Evolutionary conservation across 2,113 vertebrate genomes (phyloP).

Genomic region (Meriones unguiculatus): DNA sequence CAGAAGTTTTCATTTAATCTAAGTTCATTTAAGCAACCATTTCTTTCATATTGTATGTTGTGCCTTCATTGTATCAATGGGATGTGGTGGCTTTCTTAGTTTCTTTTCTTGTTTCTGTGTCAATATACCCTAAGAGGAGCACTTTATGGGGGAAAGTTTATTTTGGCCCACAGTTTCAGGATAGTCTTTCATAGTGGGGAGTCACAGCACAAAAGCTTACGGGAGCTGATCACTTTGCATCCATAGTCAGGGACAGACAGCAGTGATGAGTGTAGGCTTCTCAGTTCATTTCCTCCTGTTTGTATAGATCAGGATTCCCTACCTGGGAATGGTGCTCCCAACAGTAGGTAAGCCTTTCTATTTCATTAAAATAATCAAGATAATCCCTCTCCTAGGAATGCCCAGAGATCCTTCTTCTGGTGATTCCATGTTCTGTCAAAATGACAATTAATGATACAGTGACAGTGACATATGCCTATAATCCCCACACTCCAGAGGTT

Average conservation of each 20-base stretch:
- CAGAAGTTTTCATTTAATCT: background rate
- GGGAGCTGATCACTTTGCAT: background rate
- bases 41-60: background rate
- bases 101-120: background rate
- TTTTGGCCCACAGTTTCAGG: background rate
- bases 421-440: background rate
- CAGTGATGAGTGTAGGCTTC: background rate
- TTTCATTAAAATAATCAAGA: background rate
- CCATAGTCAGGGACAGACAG: too few species aligned
- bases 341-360: background rate
- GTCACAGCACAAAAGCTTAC: background rate
- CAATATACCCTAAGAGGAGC: background rate
- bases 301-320: background rate
- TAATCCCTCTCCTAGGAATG: background rate
- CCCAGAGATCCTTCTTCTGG: background rate
- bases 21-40: background rate
- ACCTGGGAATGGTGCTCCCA: background rate
- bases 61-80: background rate
- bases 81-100: background rate
- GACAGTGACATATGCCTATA: background rate
- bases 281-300: background rate
- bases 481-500: background rate
- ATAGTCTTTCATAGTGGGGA: background rate
- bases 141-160: background rate
- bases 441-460: background rate